Percentiles rank a stretch among this genome's conserved stretches.
phyloP scores from a whole-genome alignment of 2,888 invertebrate species.

The Scrobipalpa costella region DNA sequence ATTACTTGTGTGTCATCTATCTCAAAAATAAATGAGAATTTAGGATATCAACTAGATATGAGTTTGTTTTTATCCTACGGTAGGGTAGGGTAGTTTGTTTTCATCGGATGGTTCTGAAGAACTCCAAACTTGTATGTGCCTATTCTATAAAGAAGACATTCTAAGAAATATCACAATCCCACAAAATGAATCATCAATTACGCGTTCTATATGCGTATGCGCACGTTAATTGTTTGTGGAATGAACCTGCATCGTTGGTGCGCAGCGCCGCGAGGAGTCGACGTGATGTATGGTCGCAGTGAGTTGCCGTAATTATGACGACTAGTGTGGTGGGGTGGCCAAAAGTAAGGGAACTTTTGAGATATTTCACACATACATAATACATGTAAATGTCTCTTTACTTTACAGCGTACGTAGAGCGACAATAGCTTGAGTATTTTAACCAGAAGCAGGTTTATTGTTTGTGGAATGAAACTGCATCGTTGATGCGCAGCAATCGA shows the following conservation, averaged over 20 bases:
- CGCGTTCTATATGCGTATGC: conserved; percentile 38
- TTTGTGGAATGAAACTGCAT: no score
- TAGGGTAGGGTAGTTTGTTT: background rate
- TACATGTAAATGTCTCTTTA: no score
- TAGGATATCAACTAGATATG: no score
- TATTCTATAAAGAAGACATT: background rate
- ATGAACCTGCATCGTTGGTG: conserved; percentile 69
- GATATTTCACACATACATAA: background rate
- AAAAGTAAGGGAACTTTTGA: conserved; percentile 30
- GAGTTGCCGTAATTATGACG: conserved; percentile 73
- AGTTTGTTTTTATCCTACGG: background rate
- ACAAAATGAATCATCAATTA: conserved; percentile 43
- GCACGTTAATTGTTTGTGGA: conserved; percentile 40
- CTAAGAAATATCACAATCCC: conserved; percentile 1
- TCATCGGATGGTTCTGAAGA: background rate
- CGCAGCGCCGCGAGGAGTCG: conserved; percentile 59
- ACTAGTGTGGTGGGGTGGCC: conserved; percentile 40
- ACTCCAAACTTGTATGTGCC: no score
- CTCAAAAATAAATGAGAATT: no score
- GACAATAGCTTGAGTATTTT: no score
- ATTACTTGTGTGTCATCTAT: no score
- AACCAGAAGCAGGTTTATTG: no score
- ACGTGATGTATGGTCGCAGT: conserved; percentile 68
- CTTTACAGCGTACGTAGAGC: no score
- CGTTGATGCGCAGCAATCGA: no score